Conservation (phyloP, 2,113 vertebrate genomes). For the Neofelis nebulosa region DNA sequence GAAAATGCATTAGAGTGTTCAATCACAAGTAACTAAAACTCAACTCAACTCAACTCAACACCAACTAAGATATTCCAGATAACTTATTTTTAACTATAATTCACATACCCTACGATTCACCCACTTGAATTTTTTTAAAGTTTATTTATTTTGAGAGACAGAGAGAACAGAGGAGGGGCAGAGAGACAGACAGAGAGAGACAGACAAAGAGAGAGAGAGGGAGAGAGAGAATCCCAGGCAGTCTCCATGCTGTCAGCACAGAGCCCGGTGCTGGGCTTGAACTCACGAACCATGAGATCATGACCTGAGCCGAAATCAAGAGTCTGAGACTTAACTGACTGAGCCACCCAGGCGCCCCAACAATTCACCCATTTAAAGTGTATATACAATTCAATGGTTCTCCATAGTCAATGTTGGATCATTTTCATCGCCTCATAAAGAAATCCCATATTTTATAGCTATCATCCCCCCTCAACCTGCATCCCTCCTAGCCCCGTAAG, state of each 20-base stretch:
- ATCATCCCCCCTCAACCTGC: background rate
- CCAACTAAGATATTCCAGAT: background rate
- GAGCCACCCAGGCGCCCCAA: no score
- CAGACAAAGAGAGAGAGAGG: no score
- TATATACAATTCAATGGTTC: background rate
- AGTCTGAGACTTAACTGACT: no score
- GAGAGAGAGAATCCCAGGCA: no score
- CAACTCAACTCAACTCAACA: background rate
- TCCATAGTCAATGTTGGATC: background rate
- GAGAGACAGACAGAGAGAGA: no score
- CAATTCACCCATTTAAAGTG: background rate
- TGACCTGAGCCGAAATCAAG: no score
- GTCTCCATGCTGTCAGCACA: no score
- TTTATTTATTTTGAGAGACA: no score
- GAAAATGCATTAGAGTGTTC: background rate
- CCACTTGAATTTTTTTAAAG: background rate
- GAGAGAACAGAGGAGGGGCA: no score
- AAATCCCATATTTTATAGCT: background rate
- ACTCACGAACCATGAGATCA: no score
- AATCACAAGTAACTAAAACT: background rate
- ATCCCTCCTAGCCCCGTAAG: background rate
- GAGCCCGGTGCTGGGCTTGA: no score
- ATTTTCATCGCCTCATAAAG: background rate
- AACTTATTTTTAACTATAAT: background rate
- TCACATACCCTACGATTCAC: background rate